Conservation (phyloP, 2,888 invertebrate species). For the Tetanocera ferruginea region DNA sequence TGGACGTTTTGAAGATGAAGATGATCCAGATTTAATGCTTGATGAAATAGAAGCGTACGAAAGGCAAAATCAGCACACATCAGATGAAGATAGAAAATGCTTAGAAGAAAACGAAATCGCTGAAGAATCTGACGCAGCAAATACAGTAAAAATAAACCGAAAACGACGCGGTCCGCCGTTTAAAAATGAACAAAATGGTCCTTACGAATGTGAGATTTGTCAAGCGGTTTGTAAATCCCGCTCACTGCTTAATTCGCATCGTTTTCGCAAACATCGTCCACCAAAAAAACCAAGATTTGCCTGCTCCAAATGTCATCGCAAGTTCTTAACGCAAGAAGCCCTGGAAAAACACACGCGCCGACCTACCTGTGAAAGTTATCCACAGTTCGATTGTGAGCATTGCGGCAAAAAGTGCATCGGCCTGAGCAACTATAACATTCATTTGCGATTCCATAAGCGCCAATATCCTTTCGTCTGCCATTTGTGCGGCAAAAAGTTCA, state of each 20-base stretch:
- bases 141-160: background rate
- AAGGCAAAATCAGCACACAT: background rate
- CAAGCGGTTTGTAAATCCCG: constrained; percentile 42
- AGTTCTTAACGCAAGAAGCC: constrained; percentile 41
- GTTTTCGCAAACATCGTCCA: constrained; percentile 50
- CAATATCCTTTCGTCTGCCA: constrained; percentile 50
- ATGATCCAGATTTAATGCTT: constrained; percentile 10
- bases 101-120: constrained; percentile 18
- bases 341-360: constrained; percentile 45
- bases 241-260: constrained; percentile 48
- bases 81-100: background rate
- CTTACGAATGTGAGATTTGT: constrained; percentile 49
- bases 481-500: constrained; percentile 49
- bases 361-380: constrained; percentile 47
- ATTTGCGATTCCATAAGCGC: constrained; percentile 51
- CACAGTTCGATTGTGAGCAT: constrained; percentile 49
- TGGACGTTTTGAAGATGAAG: background rate
- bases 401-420: constrained; percentile 48
- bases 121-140: background rate
- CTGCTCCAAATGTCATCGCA: constrained; percentile 46
- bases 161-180: constrained; percentile 3
- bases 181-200: constrained; percentile 30
- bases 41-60: background rate
- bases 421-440: constrained; percentile 49
- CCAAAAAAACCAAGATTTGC: constrained; percentile 28